These are phyloP conservation scores for Pimephales promelas DNA, from an alignment of 2,113 vertebrate species.

Conservation along the genomic window DNA sequence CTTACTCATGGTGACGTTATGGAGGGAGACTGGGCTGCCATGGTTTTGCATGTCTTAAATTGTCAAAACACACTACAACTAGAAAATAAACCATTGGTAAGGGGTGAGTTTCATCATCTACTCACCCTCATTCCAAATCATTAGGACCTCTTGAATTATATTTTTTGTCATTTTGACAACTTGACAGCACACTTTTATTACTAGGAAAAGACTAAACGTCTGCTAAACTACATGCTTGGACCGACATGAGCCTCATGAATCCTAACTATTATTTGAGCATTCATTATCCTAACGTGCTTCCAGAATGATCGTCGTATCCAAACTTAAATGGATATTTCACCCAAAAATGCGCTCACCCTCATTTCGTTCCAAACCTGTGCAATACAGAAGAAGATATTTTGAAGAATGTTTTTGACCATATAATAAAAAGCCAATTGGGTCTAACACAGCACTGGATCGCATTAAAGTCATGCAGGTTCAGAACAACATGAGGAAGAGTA, in stretches of 20 bases:
- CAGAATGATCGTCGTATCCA: background rate
- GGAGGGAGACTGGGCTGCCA: constrained; percentile 32
- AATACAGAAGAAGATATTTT: background rate
- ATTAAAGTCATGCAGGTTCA: background rate
- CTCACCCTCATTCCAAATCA: background rate
- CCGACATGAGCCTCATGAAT: too few relatives aligned
- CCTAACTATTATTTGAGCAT: background rate
- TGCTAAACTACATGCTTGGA: background rate
- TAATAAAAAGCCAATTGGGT: background rate
- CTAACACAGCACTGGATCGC: background rate
- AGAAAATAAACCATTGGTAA: background rate
- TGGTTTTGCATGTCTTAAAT: background rate
- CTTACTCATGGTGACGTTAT: constrained; percentile 25
- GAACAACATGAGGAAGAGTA: background rate
- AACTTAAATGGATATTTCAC: constrained; percentile 11
- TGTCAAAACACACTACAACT: constrained; percentile 5
- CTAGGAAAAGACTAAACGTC: background rate
- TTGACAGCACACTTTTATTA: background rate
- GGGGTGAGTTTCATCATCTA: background rate
- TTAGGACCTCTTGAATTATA: background rate
- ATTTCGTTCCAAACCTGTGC: background rate
- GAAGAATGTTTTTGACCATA: background rate
- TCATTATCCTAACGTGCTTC: background rate
- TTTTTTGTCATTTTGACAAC: background rate
- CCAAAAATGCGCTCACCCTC: background rate